Base-by-base conservation (phyloP, 2,797 vertebrate species). In the Cirrhinus molitorella region DNA sequence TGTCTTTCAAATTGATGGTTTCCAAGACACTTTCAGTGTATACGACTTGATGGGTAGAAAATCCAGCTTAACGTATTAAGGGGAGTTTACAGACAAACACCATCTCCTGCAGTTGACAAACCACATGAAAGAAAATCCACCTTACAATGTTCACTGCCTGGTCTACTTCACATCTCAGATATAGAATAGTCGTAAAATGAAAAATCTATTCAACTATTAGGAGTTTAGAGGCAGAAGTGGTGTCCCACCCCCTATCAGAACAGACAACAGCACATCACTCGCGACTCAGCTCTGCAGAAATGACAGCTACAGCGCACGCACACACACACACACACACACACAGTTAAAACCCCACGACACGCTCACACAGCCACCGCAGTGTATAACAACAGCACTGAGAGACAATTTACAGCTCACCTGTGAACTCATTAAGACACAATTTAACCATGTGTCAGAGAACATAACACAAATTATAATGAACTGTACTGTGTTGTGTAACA, bases 191-290 rank as follows among this genome's bases (percentile, higher is more conserved):
- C 5, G 14, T 25, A 47, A 37, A 37, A 16, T 14, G 5, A 9
- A 51, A 59, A 23, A 73, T 21, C 43, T 25, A 28, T 74, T 65
- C 6, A 74, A 40, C 68, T 63, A 49, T 14, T 16, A 4, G 13
- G 11, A 66, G 34, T 45, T 53, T 40, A 57, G 34, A 21, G 7
- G 14, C 16, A 47, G 45, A 3, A 21, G 59, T 14, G 4, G 7
- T 43, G 71, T 66, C 59, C 61, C 31, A 19, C 25, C 16, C 25
- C 34, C 70, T 66, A 65, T 55, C n/a, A 55, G 51, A 40, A 49
- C 31, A 49, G 66, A 78, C 51, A 76, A 80, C 68, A 83, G 68
- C 76, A 85, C 79, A 82, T 80, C 66, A 70, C 70, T 73, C 74
- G 53, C 17, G 21, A 31, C 59, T 71, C 63, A 57, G 65, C 82